phyloP scores from a whole-genome alignment of 2,113 vertebrate species.

The Eretmochelys imbricata region DNA sequence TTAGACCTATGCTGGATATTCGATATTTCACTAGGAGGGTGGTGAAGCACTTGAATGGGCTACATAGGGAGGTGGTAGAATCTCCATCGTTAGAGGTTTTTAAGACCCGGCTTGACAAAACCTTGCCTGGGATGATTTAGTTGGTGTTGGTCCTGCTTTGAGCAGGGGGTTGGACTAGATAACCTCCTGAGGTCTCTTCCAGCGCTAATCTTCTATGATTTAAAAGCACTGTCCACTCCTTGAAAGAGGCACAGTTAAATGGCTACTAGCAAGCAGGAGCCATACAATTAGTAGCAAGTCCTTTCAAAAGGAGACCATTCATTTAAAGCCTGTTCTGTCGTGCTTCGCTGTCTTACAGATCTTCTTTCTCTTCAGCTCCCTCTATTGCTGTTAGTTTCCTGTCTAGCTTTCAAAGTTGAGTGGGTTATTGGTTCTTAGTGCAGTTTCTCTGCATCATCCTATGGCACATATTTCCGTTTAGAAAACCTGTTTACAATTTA shows the following conservation, averaged over 20 bases:
- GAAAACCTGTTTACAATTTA: background rate
- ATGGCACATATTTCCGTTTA: background rate
- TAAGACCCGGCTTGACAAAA: no score
- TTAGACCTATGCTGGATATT: no score
- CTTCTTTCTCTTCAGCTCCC: background rate
- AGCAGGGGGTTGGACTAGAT: no score
- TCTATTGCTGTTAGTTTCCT: accelerated
- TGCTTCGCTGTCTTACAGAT: background rate
- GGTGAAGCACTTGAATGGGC: no score
- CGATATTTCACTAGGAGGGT: no score
- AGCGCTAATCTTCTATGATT: background rate
- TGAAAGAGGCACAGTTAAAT: background rate
- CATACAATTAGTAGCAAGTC: background rate
- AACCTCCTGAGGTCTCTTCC: no score
- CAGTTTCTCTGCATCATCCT: background rate
- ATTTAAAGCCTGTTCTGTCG: background rate
- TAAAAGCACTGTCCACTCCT: background rate
- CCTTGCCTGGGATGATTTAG: no score
- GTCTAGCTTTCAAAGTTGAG: background rate
- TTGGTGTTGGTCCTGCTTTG: no score
- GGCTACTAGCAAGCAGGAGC: background rate
- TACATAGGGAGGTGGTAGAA: no score
- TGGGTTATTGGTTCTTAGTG: background rate
- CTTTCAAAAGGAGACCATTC: background rate
- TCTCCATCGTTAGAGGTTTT: no score